Evolutionary conservation across 2,113 vertebrate species (phyloP), one percentile per base, ranked within the genome.

Genomic region (Bostrychus sinensis): DNA sequence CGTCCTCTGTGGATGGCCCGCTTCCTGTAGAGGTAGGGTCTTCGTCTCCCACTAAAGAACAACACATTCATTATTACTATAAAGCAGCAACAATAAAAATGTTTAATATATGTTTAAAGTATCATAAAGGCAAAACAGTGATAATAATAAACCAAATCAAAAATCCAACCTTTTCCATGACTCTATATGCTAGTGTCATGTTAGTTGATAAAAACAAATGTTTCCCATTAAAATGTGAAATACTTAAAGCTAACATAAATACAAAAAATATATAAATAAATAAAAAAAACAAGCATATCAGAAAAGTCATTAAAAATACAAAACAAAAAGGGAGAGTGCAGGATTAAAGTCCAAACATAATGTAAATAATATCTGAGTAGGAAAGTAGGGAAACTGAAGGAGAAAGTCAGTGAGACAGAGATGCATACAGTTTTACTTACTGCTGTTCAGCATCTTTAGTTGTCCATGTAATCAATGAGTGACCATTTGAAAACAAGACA

Each of bases 401-500:
- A 80, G 82, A 55, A 81, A 67, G 70, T 78, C 72, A 68, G 70
- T 61, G 79, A 66, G 69, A 85, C 75, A 85, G 75, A 78, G 69
- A 86, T 80, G 83, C 82, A 87, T 86, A 81, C 86, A 87, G 53
- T 62, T 59, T 83, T 93, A 93, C 92, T 93, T 91, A 93, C 92
- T 90, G 84, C 82, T 59, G 70, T 80, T 91, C 81, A 88, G 84
- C 92, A 64, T 92, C 91, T 92, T 88, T 91, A 82, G 91, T 72
- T 82, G 90, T 92, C 91, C 92, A 86, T 91, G 91, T 88, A 88
- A 92, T 87, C 89, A 90, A 92, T 91, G 88, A 92, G 88, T 92
- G 90, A 88, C 92, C 85, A 76, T 90, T 93, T 87, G 90, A 91
- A 92, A 93, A 93, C 91, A 92, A 92, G 89, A 92, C 92, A 93